Evolutionary conservation across 2,888 invertebrate genomes (phyloP), one percentile per base, ranked within the genome.

Genomic region (Tethea ocularis): DNA sequence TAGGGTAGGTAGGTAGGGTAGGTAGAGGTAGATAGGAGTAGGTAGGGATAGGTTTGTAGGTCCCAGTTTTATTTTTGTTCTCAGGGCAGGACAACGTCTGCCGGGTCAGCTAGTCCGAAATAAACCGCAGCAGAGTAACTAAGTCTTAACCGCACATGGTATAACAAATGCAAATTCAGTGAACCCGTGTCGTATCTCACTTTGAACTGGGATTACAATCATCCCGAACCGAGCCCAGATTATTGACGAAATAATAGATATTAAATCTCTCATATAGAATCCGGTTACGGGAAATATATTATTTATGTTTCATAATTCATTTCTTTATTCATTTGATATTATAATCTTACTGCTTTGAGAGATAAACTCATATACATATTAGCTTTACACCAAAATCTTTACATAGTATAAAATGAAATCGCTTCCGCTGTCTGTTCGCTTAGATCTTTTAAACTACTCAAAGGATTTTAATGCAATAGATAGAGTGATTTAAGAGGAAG

Each of bases 211-310:
- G 46, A 46, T 46, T 46, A 46, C 17, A 20, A 46, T 46, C 46
- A n/a, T 38, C n/a, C 38, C 38, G 38, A 38, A 38, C 10, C 2
- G 46, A 20, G 17, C 17, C 17, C 46, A 46, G 20, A 46, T 46
- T 46, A 46, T 20, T 46, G 46, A 20, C 17, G 15, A 46, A 17
- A 46, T 46, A 46, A 46, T 46, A 46, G 46, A 46, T 46, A 46
- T 46, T 46, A 46, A 46, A 46, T n/a, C 46, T 46, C 17, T 46
- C 10, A 10, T 20, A 46, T 15, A 20, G 20, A 46, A 46, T n/a
- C 46, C 20, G 46, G 46, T 46, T 46, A 46, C 46, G 46, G 10
- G 10, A 46, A 46, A n/a, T 8, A 20, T 46, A 38, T 38, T 38
- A n/a, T n/a, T 13, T 46, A 15, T 46, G 17, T 41, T 20, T 20